phyloP scores from a whole-genome alignment of 2,888 invertebrate genomes.

The Camptogramma bilineatum region DNA sequence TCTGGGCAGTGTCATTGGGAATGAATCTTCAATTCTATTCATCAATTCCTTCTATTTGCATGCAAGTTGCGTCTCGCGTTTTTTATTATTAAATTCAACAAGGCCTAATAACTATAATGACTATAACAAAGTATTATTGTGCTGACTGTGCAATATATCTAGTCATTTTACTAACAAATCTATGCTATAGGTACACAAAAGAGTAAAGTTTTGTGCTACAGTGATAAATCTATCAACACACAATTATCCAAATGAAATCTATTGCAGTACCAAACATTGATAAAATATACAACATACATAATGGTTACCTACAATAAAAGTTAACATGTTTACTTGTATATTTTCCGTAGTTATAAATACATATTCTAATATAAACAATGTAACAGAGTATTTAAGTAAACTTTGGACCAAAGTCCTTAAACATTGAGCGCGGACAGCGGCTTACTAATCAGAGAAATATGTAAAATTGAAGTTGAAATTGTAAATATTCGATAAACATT shows the following conservation, averaged over 20 bases:
- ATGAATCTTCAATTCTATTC: slow-evolving; percentile 52
- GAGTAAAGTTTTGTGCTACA: slow-evolving; percentile 59
- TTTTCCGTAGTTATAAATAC: slow-evolving; percentile 6
- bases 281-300: slow-evolving; percentile 31
- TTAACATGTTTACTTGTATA: slow-evolving; percentile 27
- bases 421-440: slow-evolving; percentile 32
- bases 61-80: slow-evolving; percentile 49
- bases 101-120: slow-evolving; percentile 50
- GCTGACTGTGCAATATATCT: slow-evolving; percentile 68
- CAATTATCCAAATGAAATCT: slow-evolving; percentile 16
- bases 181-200: slow-evolving; percentile 56
- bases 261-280: slow-evolving; percentile 28
- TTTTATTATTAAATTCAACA: slow-evolving; percentile 48
- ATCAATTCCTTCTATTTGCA: slow-evolving; percentile 66
- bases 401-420: slow-evolving; percentile 14
- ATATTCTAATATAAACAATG: slow-evolving; percentile 11
- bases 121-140: slow-evolving; percentile 63
- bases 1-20: slow-evolving; percentile 66
- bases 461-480: slow-evolving; percentile 21
- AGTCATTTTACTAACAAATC: slow-evolving; percentile 54
- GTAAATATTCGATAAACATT: slow-evolving; percentile 33
- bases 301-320: slow-evolving; percentile 23
- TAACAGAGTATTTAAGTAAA: slow-evolving; percentile 10
- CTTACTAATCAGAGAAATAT: slow-evolving; percentile 15
- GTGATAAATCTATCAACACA: slow-evolving; percentile 48